These are phyloP conservation scores for Bicyclus anynana DNA, from an alignment of 1,140 invertebrate genomes.

Conservation along the genomic window DNA sequence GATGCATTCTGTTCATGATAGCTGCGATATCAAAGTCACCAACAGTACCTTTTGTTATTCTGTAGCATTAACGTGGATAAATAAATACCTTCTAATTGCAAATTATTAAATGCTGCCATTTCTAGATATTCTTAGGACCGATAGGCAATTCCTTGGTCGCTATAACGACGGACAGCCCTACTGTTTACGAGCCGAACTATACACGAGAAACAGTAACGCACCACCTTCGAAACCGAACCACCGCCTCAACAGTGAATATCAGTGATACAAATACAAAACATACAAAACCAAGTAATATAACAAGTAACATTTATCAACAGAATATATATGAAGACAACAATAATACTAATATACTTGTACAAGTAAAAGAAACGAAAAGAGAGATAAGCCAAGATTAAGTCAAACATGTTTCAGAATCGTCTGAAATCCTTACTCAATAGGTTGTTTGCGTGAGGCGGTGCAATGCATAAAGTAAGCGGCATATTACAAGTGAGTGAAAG, in stretches of 20 bases:
- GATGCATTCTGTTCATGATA: too few relatives aligned
- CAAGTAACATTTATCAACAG: neutral
- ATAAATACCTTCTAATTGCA: neutral
- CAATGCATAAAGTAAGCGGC: too few relatives aligned
- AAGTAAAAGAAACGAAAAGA: conserved; percentile 1
- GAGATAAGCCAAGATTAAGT: neutral
- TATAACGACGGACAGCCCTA: conserved; percentile 74
- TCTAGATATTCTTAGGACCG: conserved; percentile 45
- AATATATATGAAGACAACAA: neutral
- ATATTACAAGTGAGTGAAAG: too few relatives aligned
- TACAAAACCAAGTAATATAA: neutral
- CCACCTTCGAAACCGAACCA: conserved; percentile 60
- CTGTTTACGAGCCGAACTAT: conserved; percentile 71
- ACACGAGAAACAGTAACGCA: conserved; percentile 74
- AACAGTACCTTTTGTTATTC: too few relatives aligned
- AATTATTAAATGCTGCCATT: conserved; percentile 24
- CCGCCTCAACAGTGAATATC: conserved; percentile 17
- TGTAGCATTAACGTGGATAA: neutral
- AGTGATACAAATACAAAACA: conserved; percentile 10
- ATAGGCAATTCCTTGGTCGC: conserved; percentile 74
- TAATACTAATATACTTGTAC: neutral
- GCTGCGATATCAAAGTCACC: too few relatives aligned
- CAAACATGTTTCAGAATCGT: too few relatives aligned
- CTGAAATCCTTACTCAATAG: neutral
- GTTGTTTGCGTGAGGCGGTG: neutral